Conservation (phyloP, 2,888 invertebrate genomes). For the Scaeva pyrastri region DNA sequence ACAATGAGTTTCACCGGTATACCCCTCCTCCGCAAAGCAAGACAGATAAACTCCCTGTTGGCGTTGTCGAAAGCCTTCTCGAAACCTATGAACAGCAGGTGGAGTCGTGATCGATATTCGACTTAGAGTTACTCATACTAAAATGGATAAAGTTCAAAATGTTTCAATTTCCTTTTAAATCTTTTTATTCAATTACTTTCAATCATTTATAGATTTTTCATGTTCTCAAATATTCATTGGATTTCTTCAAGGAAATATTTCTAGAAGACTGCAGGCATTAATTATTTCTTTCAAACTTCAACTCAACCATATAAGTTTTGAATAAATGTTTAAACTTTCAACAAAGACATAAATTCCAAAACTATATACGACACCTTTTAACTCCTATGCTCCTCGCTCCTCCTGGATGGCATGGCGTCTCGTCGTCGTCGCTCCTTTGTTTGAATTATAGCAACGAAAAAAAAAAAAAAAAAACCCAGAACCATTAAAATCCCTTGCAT, state of each 20-base stretch:
- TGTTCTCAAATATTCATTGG: neutral
- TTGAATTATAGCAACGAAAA: conserved; percentile 43
- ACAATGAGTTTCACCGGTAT: too few relatives aligned
- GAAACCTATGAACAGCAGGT: too few relatives aligned
- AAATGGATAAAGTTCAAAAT: too few relatives aligned
- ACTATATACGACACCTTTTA: conserved; percentile 49
- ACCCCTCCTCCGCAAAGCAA: too few relatives aligned
- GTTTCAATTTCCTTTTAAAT: too few relatives aligned
- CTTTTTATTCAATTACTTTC: too few relatives aligned
- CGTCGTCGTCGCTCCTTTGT: neutral
- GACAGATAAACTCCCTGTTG: too few relatives aligned
- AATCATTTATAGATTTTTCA: too few relatives aligned
- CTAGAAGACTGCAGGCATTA: neutral
- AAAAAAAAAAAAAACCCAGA: conserved; percentile 11
- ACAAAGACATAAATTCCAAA: conserved; percentile 51
- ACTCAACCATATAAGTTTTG: neutral
- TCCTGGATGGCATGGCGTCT: conserved; percentile 2
- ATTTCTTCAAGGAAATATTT: neutral
- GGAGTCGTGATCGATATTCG: too few relatives aligned
- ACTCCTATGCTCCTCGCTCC: neutral
- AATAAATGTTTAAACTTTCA: conserved; percentile 61
- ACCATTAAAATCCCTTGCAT: conserved; percentile 71
- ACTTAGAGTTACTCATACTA: too few relatives aligned
- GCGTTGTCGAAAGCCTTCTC: too few relatives aligned
- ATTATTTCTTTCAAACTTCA: neutral